Evolutionary conservation across 2,797 vertebrate species (phyloP), one percentile per base, ranked within the genome.

Genomic region (Botia almorhae): DNA sequence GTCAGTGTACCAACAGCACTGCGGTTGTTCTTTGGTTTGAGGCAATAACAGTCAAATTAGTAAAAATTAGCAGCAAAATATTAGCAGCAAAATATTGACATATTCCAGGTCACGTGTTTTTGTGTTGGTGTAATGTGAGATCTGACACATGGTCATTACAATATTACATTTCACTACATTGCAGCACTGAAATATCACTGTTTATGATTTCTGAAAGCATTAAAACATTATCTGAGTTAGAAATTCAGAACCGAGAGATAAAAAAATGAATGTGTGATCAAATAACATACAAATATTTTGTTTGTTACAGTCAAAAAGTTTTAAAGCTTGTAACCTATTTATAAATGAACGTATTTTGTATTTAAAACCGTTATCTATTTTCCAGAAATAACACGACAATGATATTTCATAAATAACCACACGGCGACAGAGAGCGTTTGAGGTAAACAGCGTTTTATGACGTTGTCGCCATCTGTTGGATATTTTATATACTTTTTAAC

Each of bases 391-490:
- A 23, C 48, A 65, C 64, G 48, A 65, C 2, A 55, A 23, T 1
- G 5, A 33, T 33, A 33, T 26, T 26, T 26, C 23, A 26, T 26
- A 26, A 26, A 26, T 26, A 33, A 33, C 8, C 3, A 43, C 39
- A 17, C 14, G 11, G 56, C 19, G 26, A 63, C 5, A 14, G 60
- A 33, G 26, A 17, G 5, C 61, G 14, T 33, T 36, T 63, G 19
- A 33, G 60, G 7, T 63, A 4, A 43, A 36, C 58, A 17, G 0
- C 5, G 21, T 51, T 50, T 4, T 21, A 36, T 50, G 13, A n/a
- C 7, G 33, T 74, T 51, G 55, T 26, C 67, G 55, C 76, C 76
- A 78, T 29, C 76, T 78, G 10, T 51, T 23, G 76, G 55, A 50
- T 36, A 14, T 36, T 50, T 21, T 21, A 12, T 21, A 16, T 46